A percentile compares a stretch with the other conserved stretches of the same genome.
These are phyloP conservation scores for Paracyclopina nana DNA, from an alignment of 1,140 invertebrate genomes.

Conservation along the genomic window DNA sequence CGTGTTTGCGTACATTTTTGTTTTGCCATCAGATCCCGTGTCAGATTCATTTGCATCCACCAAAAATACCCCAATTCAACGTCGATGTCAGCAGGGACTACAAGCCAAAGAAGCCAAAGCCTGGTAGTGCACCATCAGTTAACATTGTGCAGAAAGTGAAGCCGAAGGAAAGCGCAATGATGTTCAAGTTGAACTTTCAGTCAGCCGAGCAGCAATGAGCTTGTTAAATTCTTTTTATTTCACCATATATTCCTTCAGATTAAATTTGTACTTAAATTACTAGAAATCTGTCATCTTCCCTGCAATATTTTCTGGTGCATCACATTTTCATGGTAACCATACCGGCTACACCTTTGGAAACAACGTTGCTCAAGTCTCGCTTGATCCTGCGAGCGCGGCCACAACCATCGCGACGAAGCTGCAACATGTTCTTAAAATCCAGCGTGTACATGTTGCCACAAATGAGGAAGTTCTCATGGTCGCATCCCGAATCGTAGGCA, in stretches of 20 bases:
- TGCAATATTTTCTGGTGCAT: too few species aligned
- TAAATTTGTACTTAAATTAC: too few species aligned
- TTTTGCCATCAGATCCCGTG: not conserved
- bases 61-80: not conserved
- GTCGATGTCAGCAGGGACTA: not conserved
- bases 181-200: too few species aligned
- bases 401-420: not conserved
- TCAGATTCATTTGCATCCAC: slow-evolving; percentile 3
- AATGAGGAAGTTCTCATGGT: not conserved
- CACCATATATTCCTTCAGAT: too few species aligned
- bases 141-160: too few species aligned
- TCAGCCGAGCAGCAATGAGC: too few species aligned
- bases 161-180: too few species aligned
- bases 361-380: not conserved
- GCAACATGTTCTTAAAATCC: not conserved
- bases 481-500: not conserved
- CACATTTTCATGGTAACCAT: too few species aligned
- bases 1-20: not conserved
- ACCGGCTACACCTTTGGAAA: not conserved
- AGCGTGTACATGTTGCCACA: not conserved
- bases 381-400: not conserved
- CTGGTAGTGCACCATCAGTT: slow-evolving; percentile 5
- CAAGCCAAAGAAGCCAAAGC: slow-evolving; percentile 1
- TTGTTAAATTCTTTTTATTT: too few species aligned
- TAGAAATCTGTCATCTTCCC: too few species aligned